A percentile compares a stretch with the other conserved stretches of the same genome.
phyloP scores from a whole-genome alignment of 2,113 vertebrate species.

The Taurulus bubalis region DNA sequence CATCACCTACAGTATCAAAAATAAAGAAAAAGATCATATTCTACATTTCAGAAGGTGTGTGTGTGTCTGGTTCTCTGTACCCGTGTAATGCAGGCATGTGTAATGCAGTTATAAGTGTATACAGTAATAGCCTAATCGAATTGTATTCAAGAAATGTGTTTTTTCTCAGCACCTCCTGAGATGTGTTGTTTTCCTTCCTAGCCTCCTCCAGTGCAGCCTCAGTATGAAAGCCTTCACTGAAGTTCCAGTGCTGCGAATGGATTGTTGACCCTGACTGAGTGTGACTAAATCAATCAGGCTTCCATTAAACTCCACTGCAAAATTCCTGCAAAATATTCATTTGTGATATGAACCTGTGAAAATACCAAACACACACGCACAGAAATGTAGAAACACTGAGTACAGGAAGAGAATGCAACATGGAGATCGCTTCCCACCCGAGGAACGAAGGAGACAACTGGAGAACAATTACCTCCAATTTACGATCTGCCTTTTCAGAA shows the following conservation, averaged over 20 bases:
- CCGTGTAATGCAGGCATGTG: not conserved
- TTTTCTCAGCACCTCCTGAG: not conserved
- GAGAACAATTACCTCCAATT: conserved; percentile 55
- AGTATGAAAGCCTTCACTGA: conserved; percentile 9
- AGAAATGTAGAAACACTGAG: not conserved
- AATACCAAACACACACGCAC: not conserved
- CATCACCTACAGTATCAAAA: conserved; percentile 14
- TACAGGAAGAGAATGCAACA: not conserved
- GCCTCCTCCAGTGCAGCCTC: not conserved
- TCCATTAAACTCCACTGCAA: conserved; percentile 31
- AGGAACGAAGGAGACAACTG: conserved; percentile 38
- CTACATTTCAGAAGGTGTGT: conserved; percentile 12
- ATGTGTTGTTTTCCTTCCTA: conserved; percentile 32
- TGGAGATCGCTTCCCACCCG: conserved; percentile 28
- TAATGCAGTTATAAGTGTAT: not conserved
- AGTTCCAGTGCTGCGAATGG: conserved; percentile 21
- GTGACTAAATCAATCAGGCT: conserved; percentile 31
- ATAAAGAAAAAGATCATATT: conserved; percentile 16
- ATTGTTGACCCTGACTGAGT: conserved; percentile 26
- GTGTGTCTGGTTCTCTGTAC: not conserved
- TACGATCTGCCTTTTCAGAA: conserved; percentile 58
- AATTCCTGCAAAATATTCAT: conserved; percentile 31
- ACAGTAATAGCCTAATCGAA: not conserved
- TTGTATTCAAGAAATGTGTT: conserved; percentile 14
- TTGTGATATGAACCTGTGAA: conserved; percentile 14